phyloP scores from a whole-genome alignment of 2,888 invertebrate genomes.

The Melanotus villosus region DNA sequence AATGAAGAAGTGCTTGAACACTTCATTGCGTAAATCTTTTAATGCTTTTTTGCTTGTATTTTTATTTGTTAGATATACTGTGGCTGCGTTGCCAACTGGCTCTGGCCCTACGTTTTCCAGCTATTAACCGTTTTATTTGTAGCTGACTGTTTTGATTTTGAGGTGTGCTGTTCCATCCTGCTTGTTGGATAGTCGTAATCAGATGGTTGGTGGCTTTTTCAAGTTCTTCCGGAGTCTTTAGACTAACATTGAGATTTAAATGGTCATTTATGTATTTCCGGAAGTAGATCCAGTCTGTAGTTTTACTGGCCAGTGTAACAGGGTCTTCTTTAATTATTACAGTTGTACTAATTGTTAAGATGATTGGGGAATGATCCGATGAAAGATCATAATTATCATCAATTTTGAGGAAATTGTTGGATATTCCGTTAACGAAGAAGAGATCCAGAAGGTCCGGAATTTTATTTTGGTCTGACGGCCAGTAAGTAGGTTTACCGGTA shows the following conservation, averaged over 20 bases:
- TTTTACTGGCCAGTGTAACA: not conserved
- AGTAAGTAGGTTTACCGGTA: not conserved
- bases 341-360: not conserved
- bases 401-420: not conserved
- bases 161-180: not conserved
- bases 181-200: not conserved
- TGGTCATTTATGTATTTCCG: not conserved
- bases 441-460: not conserved
- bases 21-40: not conserved
- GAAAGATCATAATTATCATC: not conserved
- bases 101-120: not conserved
- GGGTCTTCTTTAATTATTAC: slow-evolving; percentile 1
- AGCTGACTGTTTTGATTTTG: not conserved
- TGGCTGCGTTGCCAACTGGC: slow-evolving; percentile 3
- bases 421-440: not conserved
- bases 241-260: not conserved
- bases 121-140: not conserved
- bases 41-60: not conserved
- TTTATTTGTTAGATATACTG: not conserved
- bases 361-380: not conserved
- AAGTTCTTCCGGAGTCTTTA: not conserved
- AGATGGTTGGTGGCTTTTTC: not conserved
- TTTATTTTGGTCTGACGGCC: slow-evolving; percentile 2
- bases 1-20: not conserved
- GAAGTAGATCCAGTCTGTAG: not conserved